Conservation (phyloP, 2,113 vertebrate genomes). For the Antechinus flavipes region DNA sequence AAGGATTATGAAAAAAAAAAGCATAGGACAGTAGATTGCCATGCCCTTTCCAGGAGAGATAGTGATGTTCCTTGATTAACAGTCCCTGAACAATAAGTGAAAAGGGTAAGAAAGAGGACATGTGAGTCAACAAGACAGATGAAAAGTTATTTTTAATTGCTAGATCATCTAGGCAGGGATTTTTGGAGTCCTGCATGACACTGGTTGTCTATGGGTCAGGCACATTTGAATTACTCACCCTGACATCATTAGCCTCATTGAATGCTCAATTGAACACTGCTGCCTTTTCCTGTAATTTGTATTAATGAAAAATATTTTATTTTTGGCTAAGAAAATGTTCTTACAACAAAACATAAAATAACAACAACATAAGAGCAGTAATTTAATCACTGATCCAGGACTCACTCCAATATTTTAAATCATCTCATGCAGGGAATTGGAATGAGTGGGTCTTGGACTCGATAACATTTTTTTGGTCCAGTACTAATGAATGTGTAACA, state of each 20-base stretch:
- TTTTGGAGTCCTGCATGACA: not conserved
- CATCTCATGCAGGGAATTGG: not conserved
- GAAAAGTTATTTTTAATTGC: not conserved
- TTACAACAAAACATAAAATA: not conserved
- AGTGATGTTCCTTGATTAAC: not conserved
- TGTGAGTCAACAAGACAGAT: not conserved
- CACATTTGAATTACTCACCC: not conserved
- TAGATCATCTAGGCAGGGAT: not conserved
- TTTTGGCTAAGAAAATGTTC: not conserved
- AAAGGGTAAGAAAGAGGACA: not conserved
- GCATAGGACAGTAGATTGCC: not conserved
- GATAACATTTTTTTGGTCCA: not conserved
- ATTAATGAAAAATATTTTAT: not conserved
- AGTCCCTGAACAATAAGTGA: not conserved
- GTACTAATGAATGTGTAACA: not conserved
- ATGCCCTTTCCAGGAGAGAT: not conserved
- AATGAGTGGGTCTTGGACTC: not conserved
- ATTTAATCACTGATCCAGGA: not conserved
- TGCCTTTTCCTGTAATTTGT: not conserved
- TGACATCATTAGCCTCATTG: not conserved
- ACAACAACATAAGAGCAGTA: not conserved
- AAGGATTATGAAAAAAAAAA: not conserved
- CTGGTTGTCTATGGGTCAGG: not conserved
- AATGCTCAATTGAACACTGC: not conserved
- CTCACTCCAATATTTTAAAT: not conserved